Base-by-base conservation (phyloP, 2,797 vertebrate genomes). In the Pogoniulus pusillus region DNA sequence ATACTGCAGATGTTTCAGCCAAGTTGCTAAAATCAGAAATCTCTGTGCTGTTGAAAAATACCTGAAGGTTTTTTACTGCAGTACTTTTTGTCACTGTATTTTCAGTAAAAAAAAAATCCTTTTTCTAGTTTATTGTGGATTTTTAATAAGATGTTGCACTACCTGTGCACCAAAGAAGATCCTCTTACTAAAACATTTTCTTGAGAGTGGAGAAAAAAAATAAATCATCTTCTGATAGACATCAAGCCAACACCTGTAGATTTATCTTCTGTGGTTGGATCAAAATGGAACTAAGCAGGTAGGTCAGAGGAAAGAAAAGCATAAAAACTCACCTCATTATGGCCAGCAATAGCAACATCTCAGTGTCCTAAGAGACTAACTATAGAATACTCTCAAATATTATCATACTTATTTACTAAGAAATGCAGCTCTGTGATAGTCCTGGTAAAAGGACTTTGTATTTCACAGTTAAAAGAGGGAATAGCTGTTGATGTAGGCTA, bases 1-100 rank as follows among this genome's bases (percentile, higher is more conserved):
- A 73, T 81, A 64, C 74, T 87, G 80, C 74, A 80, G 70, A 80
- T 53, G 23, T 47, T 87, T 76, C 82, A 85, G 77, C 70, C 82
- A 91, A 85, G 47, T 49, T 39, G 41, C 19, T n/a, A n/a, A n/a
- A n/a, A n/a, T n/a, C n/a, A n/a, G n/a, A n/a, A n/a, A n/a, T 68
- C 76, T 66, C 37, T 54, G 27, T 30, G 43, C 26, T 4, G 1
- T 2, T 53, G 20, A 74, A 72, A 88, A 43, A 6, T 13, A 72
- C 26, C 16, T 70, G 30, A 39, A 76, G 41, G 45, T 29, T 47
- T 53, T 66, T 39, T 26, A 53, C 4, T 62, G 4, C 26, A 81
- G 66, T 63, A 16, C 4, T 76, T 73, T 84, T 54, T 57, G 7
- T 9, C 10, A 29, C 22, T 6, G 4, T 14, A 12, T 85, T 88